Evolutionary conservation across 2,888 invertebrate species (phyloP).

Genomic region (Torymus tubicola): DNA sequence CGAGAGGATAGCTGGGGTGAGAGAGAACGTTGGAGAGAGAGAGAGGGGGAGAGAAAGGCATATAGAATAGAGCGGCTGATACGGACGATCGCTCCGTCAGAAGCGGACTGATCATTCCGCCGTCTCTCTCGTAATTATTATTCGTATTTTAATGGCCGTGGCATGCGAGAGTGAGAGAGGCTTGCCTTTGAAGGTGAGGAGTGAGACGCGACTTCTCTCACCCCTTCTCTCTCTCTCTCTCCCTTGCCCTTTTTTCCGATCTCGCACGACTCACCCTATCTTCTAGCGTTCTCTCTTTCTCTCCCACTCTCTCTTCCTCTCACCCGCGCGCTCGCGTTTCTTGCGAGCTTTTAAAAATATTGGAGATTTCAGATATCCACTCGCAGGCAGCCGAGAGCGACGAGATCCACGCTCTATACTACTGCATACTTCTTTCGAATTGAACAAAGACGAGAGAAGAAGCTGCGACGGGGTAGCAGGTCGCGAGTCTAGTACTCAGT

Average conservation of each 20-base stretch:
- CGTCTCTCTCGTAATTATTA: slow-evolving; percentile 76
- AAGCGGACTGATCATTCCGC: slow-evolving; percentile 73
- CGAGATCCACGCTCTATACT: slow-evolving; percentile 8
- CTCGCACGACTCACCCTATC: slow-evolving; percentile 44
- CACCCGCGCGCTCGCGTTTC: slow-evolving; percentile 38
- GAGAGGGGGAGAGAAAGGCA: slow-evolving; percentile 16
- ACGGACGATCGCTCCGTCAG: slow-evolving; percentile 69
- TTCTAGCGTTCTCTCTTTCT: slow-evolving; percentile 58
- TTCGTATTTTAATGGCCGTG: slow-evolving; percentile 76
- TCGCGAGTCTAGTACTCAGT: slow-evolving; percentile 59
- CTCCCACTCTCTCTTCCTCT: slow-evolving; percentile 54
- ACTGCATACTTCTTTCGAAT: slow-evolving; percentile 59
- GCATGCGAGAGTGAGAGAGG: slow-evolving; percentile 64
- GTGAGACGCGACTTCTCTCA: slow-evolving; percentile 65
- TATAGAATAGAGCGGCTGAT: slow-evolving; percentile 61
- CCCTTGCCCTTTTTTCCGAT: slow-evolving; percentile 59
- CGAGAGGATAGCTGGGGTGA: slow-evolving; percentile 17
- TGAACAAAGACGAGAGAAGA: slow-evolving; percentile 63
- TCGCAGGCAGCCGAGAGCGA: slow-evolving; percentile 60
- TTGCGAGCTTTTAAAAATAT: slow-evolving; percentile 76
- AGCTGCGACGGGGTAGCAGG: slow-evolving; percentile 10
- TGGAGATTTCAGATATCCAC: slow-evolving; percentile 75
- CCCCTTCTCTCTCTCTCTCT: slow-evolving; percentile 59
- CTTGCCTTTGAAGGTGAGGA: slow-evolving; percentile 71
- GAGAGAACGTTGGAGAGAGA: background rate